Conservation (phyloP, 2,888 invertebrate genomes). For the Nemoura dubitans region DNA sequence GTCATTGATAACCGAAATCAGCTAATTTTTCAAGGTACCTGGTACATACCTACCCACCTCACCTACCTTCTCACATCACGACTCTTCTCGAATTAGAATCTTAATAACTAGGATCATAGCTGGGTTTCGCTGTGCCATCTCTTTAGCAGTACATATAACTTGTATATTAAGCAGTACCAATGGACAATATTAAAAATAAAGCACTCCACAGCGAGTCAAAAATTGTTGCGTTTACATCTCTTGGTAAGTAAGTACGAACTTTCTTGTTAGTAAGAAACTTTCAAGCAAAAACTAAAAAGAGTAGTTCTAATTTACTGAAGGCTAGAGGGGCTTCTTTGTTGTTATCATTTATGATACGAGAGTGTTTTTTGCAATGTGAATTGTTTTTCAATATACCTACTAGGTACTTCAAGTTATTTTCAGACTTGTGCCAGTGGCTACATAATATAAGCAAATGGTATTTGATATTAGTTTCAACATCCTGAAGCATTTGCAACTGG, state of each 20-base stretch:
- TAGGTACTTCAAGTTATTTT: too few relatives aligned
- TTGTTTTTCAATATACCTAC: too few relatives aligned
- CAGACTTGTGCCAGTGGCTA: too few relatives aligned
- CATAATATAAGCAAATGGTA: too few relatives aligned
- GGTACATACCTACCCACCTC: neutral
- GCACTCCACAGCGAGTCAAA: neutral
- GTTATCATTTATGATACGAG: too few relatives aligned
- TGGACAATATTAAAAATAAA: neutral
- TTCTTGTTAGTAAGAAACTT: neutral
- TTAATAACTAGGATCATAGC: neutral
- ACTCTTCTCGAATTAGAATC: neutral
- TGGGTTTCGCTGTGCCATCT: neutral
- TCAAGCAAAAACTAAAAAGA: too few relatives aligned
- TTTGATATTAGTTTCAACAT: too few relatives aligned
- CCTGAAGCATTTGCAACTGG: too few relatives aligned
- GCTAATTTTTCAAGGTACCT: neutral
- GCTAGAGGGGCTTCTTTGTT: too few relatives aligned
- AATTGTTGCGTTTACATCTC: constrained; percentile 25
- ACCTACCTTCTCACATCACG: neutral
- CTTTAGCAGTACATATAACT: neutral
- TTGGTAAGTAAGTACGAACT: constrained; percentile 14
- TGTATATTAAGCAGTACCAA: neutral
- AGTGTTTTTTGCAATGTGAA: too few relatives aligned
- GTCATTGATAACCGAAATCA: neutral
- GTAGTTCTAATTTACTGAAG: too few relatives aligned